A percentile compares a stretch with the other conserved stretches of the same genome.
Conservation (phyloP, 1,140 invertebrate species). For the Musca domestica region DNA sequence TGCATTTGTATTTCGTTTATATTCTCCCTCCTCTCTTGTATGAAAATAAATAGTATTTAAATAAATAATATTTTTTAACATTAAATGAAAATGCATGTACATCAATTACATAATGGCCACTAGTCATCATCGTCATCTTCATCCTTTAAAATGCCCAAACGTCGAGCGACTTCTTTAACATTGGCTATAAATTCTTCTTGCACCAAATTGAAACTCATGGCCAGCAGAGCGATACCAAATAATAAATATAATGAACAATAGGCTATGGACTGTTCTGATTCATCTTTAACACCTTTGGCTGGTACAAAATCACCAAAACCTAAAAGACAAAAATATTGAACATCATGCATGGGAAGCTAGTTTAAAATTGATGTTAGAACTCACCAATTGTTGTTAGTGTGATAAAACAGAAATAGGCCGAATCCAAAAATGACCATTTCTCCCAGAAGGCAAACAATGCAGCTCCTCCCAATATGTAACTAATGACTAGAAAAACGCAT, state of each 20-base stretch:
- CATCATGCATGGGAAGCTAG: not conserved
- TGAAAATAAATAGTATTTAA: no score
- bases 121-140: constrained; percentile 56
- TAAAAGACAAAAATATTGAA: constrained; percentile 31
- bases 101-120: no score
- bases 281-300: constrained; percentile 70
- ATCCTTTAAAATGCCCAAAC: constrained; percentile 83
- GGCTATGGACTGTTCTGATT: constrained; percentile 78
- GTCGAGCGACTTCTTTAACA: constrained; percentile 78
- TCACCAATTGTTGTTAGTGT: constrained; percentile 87
- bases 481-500: constrained; percentile 83
- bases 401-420: constrained; percentile 94
- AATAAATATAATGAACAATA: constrained; percentile 90
- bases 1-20: no score
- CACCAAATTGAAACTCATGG: constrained; percentile 98
- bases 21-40: no score
- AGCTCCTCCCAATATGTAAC: constrained; percentile 85
- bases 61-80: no score
- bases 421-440: constrained; percentile 84
- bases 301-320: constrained; percentile 93
- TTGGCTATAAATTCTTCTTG: constrained; percentile 88
- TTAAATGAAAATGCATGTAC: not conserved
- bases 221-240: constrained; percentile 93
- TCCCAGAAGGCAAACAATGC: constrained; percentile 85
- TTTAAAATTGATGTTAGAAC: not conserved